These are phyloP conservation scores for Nephrotoma appendiculata DNA, from an alignment of 2,888 invertebrate species.

Conservation along the genomic window DNA sequence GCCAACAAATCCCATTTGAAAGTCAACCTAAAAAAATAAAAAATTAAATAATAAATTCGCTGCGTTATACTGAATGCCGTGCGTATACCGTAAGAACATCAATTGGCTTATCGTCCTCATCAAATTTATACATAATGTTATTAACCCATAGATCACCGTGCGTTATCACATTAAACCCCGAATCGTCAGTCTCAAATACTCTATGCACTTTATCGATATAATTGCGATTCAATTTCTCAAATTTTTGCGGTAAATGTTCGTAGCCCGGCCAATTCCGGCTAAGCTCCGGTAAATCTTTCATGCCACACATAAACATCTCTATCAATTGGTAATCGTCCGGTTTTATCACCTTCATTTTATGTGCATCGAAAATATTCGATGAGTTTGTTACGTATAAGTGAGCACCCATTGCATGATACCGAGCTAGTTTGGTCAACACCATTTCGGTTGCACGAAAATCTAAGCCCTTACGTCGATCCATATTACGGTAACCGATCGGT, in stretches of 20 bases:
- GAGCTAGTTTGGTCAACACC: background rate
- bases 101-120: constrained; percentile 13
- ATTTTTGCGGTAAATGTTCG: background rate
- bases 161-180: background rate
- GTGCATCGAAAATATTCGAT: background rate
- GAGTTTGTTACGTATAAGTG: constrained; percentile 22
- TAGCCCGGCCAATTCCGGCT: background rate
- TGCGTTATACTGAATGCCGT: no score
- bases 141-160: constrained; percentile 1
- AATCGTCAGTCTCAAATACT: background rate
- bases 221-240: background rate
- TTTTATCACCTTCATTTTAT: background rate
- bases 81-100: constrained; percentile 18
- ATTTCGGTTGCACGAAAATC: background rate
- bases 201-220: background rate
- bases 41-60: background rate
- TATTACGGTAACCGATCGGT: background rate
- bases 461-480: background rate
- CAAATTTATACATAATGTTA: constrained; percentile 1
- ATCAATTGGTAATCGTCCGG: background rate
- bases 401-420: background rate
- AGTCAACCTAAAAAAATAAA: background rate
- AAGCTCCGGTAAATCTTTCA: background rate
- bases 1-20: background rate
- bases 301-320: background rate